Evolutionary conservation across 2,888 invertebrate species (phyloP).

Genomic region (Lepetodrilus schrolli): DNA sequence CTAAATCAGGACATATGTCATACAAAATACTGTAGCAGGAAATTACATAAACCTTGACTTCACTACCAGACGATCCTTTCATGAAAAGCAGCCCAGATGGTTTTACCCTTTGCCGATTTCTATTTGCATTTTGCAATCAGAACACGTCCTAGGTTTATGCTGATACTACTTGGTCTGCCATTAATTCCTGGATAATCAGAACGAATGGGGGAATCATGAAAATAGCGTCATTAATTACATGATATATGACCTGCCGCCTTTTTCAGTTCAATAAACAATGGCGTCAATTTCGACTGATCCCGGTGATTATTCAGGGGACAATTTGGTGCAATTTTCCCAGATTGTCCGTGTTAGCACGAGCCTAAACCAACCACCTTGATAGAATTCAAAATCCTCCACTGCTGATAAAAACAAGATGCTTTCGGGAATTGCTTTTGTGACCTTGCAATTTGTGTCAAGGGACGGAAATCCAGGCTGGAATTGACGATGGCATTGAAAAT

Average conservation of each 20-base stretch:
- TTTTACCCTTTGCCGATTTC: conserved; percentile 1
- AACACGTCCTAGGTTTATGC: not conserved
- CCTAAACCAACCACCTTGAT: conserved; percentile 14
- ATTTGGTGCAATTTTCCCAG: conserved; percentile 23
- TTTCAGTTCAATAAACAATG: not conserved
- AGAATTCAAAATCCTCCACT: not conserved
- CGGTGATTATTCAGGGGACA: not conserved
- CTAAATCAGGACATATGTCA: too few relatives aligned
- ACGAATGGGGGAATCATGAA: conserved; percentile 13
- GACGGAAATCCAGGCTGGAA: conserved; percentile 28
- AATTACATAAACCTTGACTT: too few relatives aligned
- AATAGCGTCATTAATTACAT: conserved; percentile 2
- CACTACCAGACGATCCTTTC: too few relatives aligned
- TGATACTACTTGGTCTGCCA: not conserved
- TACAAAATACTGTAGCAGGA: too few relatives aligned
- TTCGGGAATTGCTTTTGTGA: conserved; percentile 17
- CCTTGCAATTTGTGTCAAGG: conserved; percentile 16
- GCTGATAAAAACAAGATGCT: conserved; percentile 16
- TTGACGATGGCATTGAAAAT: not conserved
- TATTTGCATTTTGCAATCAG: conserved; percentile 8
- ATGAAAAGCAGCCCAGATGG: not conserved
- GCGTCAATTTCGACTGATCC: not conserved
- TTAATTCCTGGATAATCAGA: not conserved
- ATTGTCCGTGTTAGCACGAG: not conserved
- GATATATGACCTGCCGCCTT: conserved; percentile 15